Base-by-base conservation (phyloP, 2,888 invertebrate species). In the Palloptera scutellata region DNA sequence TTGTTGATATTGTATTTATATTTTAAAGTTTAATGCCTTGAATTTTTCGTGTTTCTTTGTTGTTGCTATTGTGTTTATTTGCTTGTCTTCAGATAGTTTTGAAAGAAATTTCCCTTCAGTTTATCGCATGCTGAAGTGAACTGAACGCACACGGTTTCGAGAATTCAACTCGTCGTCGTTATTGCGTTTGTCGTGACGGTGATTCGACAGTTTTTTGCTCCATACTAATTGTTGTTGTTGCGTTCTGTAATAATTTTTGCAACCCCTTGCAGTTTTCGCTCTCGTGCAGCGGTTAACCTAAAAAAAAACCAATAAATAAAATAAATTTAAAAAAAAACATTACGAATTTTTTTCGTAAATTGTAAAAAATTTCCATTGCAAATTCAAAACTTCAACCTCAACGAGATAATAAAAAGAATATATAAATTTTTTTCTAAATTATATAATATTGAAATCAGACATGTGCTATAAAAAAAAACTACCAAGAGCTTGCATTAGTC, bases 141-240 rank as follows among this genome's bases (percentile, higher is more conserved):
- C 71, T 66, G 70, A 72, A 71, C 71, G 71, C 71, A 71, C 73
- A 70, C 72, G 71, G 66, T 68, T 71, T 69, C 67, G 71, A 72
- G 70, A 68, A 69, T 62, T 64, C 59, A 62, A 69, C 66, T 40
- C 4, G n/a, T n/a, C 48, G 53, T 19, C 1, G 53, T 17, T 19
- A 19, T 19, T 19, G 11, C 19, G 19, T 17, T 17, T 19, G 48
- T 11, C 53, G 48, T 19, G 19, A 53, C 53, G 19, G 53, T 53
- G 53, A 53, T 17, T 48, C 15, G 48, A 4, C 48, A 8, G 15
- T n/a, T 48, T 15, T 45, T 13, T 15, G 15, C n/a, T 48, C 5
- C 8, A 48, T 48, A 10, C n/a, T 48, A 15, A 42, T 58, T 40
- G 53, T 55, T 11, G 53, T 55, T 11, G 4, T 12, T 45, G 9